phyloP scores from a whole-genome alignment of 2,888 invertebrate genomes.

The Drosophila melanocephala region DNA sequence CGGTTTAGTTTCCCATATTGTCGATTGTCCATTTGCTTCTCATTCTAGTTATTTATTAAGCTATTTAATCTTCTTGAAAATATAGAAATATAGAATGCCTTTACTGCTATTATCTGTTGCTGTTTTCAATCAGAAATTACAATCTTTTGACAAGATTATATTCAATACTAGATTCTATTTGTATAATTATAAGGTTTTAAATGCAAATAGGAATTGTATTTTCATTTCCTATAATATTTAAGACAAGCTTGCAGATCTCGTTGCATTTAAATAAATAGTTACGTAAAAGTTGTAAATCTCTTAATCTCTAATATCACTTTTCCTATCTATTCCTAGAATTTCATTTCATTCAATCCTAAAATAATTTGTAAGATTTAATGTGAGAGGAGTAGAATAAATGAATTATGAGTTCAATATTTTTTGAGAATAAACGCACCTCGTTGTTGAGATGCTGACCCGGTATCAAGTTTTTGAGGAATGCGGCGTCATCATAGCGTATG shows the following conservation, averaged over 20 bases:
- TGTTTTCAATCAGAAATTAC: background rate
- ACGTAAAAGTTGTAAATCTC: background rate
- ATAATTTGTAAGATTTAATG: background rate
- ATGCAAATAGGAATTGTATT: background rate
- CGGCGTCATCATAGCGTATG: conserved; percentile 85
- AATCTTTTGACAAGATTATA: background rate
- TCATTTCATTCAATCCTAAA: background rate
- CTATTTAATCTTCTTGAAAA: background rate
- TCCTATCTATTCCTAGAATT: background rate
- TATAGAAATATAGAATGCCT: background rate
- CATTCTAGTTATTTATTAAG: background rate
- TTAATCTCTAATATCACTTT: background rate
- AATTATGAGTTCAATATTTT: background rate
- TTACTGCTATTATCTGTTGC: background rate
- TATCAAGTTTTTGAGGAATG: conserved; percentile 85
- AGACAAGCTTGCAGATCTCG: background rate
- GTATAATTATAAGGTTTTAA: background rate
- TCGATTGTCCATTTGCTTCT: background rate
- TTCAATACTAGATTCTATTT: background rate
- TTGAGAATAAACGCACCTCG: conserved; percentile 76
- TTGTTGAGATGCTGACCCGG: conserved; percentile 86
- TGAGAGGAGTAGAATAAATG: background rate
- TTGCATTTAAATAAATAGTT: background rate
- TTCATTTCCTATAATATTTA: background rate
- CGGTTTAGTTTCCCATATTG: background rate